phyloP scores from a whole-genome alignment of 2,888 invertebrate genomes.

The Eupithecia pulchellata region DNA sequence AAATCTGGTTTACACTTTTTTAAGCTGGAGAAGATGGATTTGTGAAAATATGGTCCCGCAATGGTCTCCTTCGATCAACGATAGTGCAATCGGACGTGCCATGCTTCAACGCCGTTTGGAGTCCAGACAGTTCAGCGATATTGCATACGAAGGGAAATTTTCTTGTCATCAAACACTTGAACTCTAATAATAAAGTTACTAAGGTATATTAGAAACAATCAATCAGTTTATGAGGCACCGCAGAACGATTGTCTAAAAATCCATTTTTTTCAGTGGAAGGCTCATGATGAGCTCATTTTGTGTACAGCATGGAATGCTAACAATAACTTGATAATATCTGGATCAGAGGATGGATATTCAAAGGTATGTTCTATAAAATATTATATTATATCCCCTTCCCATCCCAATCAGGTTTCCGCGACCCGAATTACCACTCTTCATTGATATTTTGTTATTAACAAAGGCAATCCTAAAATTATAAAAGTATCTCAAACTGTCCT shows the following conservation, averaged over 20 bases:
- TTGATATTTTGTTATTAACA: no score
- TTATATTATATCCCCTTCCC: background rate
- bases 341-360: conserved; percentile 97
- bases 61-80: conserved; percentile 96
- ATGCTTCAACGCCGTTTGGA: conserved; percentile 94
- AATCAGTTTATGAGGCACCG: no score
- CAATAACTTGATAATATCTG: conserved; percentile 96
- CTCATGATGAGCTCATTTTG: conserved; percentile 96
- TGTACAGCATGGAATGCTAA: conserved; percentile 98
- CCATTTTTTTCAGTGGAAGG: conserved; percentile 91
- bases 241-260: background rate
- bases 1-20: background rate
- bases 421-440: no score
- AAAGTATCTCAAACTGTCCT: no score
- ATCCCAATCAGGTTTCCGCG: no score
- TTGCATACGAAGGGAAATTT: conserved; percentile 89
- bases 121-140: conserved; percentile 89
- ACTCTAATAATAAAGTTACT: conserved; percentile 89
- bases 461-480: no score
- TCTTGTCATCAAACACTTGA: conserved; percentile 89
- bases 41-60: conserved; percentile 98
- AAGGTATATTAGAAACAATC: conserved; percentile 78
- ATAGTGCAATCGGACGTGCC: conserved; percentile 92
- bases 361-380: conserved; percentile 81
- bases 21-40: conserved; percentile 98